Evolutionary conservation across 2,113 vertebrate genomes (phyloP).

Genomic region (Ammospiza caudacuta): DNA sequence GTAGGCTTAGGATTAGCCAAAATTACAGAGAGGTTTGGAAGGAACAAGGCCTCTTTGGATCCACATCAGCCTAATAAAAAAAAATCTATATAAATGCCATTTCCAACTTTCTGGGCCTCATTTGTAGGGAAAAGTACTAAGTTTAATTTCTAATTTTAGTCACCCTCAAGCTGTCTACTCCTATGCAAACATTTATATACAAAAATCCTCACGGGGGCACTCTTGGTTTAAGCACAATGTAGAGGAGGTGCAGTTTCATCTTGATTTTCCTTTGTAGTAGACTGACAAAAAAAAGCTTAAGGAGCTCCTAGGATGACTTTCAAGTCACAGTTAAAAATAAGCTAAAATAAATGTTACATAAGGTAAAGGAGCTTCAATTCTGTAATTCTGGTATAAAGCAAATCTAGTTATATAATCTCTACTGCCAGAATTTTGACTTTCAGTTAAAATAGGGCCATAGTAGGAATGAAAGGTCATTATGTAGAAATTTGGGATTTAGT

Average conservation of each 20-base stretch:
- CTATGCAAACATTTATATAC: too few relatives aligned
- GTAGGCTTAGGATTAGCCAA: not conserved
- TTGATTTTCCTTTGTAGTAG: not conserved
- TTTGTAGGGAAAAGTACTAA: not conserved
- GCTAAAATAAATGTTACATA: not conserved
- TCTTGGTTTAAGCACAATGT: not conserved
- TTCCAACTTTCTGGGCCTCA: not conserved
- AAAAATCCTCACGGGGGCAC: conserved; percentile 32
- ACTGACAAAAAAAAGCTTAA: not conserved
- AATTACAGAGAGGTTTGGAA: not conserved
- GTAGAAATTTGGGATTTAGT: not conserved
- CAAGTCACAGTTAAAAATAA: not conserved
- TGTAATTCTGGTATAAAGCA: not conserved
- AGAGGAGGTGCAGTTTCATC: not conserved
- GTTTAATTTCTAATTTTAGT: not conserved
- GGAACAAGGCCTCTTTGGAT: not conserved
- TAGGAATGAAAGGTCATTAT: not conserved
- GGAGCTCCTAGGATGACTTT: not conserved
- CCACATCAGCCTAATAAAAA: not conserved
- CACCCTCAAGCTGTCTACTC: not conserved
- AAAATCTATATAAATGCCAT: not conserved
- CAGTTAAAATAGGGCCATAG: not conserved
- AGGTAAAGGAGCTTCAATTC: not conserved
- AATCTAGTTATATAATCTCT: not conserved
- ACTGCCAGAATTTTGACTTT: not conserved